These are phyloP conservation scores for Tricholaema leucomelas DNA, from an alignment of 2,113 vertebrate genomes.

Conservation along the genomic window DNA sequence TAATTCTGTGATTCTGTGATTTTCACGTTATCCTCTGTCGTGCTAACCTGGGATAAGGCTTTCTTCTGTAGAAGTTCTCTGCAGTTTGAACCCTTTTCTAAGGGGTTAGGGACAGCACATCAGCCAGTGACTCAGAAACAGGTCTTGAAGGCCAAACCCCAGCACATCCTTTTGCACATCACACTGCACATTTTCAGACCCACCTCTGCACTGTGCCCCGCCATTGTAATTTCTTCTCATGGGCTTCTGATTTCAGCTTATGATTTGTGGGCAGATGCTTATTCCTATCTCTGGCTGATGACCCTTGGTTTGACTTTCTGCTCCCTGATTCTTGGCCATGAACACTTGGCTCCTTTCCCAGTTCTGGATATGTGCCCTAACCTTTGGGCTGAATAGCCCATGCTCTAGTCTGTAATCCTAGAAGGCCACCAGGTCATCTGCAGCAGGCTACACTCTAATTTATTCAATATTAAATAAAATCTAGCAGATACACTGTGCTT, in stretches of 20 bases:
- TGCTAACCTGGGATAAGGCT: neutral
- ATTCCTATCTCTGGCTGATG: conserved; percentile 8
- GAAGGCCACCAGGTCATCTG: conserved; percentile 31
- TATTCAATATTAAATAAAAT: conserved; percentile 1
- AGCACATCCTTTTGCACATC: rapidly evolving
- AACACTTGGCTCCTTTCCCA: neutral
- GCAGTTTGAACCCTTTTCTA: neutral
- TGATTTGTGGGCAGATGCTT: neutral
- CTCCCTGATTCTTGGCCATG: conserved; percentile 17
- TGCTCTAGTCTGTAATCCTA: conserved; percentile 37
- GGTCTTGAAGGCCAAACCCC: rapidly evolving
- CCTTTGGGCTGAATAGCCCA: conserved; percentile 44
- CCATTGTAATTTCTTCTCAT: neutral
- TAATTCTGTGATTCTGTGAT: neutral
- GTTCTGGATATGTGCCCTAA: conserved; percentile 44
- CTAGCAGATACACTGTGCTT: neutral
- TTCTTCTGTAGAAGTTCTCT: neutral
- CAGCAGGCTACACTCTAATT: conserved; percentile 16
- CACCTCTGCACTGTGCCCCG: neutral
- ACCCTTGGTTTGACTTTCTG: conserved; percentile 59
- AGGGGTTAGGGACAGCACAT: neutral
- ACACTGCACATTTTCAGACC: neutral
- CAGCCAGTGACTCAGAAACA: neutral
- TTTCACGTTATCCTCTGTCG: neutral
- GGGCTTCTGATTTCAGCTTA: neutral